Evolutionary conservation across 2,888 invertebrate genomes (phyloP).

Genomic region (Ophion obscuratus): DNA sequence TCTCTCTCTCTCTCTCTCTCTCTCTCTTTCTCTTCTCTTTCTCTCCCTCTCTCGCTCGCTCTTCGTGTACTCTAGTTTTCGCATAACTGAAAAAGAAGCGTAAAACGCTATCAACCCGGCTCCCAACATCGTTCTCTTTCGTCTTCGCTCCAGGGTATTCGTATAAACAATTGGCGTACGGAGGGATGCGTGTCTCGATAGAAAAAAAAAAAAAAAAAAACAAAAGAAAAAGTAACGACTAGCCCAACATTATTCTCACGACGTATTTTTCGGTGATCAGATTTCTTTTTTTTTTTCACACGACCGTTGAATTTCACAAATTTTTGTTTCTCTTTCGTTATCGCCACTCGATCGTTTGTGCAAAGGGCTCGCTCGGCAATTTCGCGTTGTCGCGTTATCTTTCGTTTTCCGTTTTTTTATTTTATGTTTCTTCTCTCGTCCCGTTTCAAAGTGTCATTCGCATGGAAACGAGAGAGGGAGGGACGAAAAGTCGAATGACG

Average conservation of each 20-base stretch:
- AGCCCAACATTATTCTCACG: constrained; percentile 30
- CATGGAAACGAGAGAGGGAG: constrained; percentile 30
- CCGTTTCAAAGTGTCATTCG: constrained; percentile 4
- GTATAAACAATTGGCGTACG: constrained; percentile 62
- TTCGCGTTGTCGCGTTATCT: neutral
- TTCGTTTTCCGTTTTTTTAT: neutral
- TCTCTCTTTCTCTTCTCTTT: constrained; percentile 21
- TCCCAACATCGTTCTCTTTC: constrained; percentile 26
- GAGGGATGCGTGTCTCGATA: constrained; percentile 62
- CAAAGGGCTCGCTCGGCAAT: constrained; percentile 36
- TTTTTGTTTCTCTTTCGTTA: constrained; percentile 32
- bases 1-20: constrained; percentile 34
- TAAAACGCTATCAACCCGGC: constrained; percentile 61
- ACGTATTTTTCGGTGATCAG: neutral
- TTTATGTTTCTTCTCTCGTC: constrained; percentile 11
- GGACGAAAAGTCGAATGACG: constrained; percentile 37
- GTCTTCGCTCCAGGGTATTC: constrained; percentile 2
- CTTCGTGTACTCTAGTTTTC: constrained; percentile 25
- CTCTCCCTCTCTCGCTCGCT: constrained; percentile 30
- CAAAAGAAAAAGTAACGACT: constrained; percentile 45
- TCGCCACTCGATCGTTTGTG: constrained; percentile 50
- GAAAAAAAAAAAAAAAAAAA: constrained; percentile 9
- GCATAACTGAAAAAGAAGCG: constrained; percentile 48
- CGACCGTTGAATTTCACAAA: constrained; percentile 52
- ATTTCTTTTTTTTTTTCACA: constrained; percentile 18